Evolutionary conservation across 1,140 invertebrate genomes (phyloP), one percentile per base, ranked within the genome.

Genomic region (Atta colombica): DNA sequence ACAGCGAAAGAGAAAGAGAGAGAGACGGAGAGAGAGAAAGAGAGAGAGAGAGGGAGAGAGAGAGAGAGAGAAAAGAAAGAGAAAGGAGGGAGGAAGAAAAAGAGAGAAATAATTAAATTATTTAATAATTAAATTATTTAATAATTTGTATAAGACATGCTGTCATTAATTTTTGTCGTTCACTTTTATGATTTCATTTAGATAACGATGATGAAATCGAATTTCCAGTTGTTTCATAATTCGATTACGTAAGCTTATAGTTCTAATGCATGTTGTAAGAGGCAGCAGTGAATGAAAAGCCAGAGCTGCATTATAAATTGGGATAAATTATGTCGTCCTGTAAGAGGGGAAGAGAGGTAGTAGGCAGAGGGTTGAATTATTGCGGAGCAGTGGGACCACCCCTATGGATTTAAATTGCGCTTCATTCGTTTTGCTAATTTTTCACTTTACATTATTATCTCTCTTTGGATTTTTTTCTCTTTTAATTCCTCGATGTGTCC

Each of bases 241-340:
- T 84, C 39, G 55, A 61, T 82, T 82, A 74, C 39, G 69, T 84
- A 75, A 74, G 80, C 80, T 82, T 84, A 75, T 61, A 84, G 55
- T 75, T 61, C 88, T 82, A 89, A 91, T 87, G 86, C 81, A 35
- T 65, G 71, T 77, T 69, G 68, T 72, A 75, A 49, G 63, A 81
- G 78, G 81, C 85, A 86, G 77, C 39, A 80, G 82, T 85, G 80
- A 89, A 90, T 91, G 88, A 92, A 91, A 89, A 91, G 90, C 82
- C 77, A 74, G 74, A 82, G 71, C 55, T 90, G 90, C 85, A 91
- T 93, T 92, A 91, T 91, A 92, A 93, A 93, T 92, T 86, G 85
- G 85, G 87, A 93, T 91, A 86, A 92, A 91, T 92, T 91, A 92
- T 92, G 88, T 91, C 86, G 55, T 81, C 81, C 39, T 39, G 51